Evolutionary conservation across 2,888 invertebrate genomes (phyloP).

Genomic region (Scaeva pyrastri): DNA sequence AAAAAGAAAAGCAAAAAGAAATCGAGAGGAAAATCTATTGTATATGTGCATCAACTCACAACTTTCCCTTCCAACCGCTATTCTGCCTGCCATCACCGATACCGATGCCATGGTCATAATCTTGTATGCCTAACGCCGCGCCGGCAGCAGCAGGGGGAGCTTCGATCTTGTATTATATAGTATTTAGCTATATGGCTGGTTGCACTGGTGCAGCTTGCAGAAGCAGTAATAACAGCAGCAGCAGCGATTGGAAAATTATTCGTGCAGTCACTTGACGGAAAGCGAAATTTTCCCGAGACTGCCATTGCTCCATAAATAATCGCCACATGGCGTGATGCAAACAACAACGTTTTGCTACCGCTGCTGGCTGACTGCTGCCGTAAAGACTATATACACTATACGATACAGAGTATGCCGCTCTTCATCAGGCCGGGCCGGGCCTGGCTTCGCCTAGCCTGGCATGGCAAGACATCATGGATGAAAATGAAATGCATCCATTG

Average conservation of each 20-base stretch:
- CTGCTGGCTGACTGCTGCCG: constrained; percentile 16
- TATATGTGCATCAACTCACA: constrained; percentile 40
- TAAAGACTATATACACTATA: neutral
- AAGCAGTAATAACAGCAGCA: neutral
- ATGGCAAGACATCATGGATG: constrained; percentile 50
- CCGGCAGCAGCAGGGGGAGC: constrained; percentile 61
- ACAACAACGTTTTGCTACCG: constrained; percentile 42
- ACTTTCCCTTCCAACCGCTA: constrained; percentile 65
- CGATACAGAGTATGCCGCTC: constrained; percentile 36
- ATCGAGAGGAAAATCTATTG: constrained; percentile 73
- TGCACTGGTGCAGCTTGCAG: constrained; percentile 42
- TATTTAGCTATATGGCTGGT: constrained; percentile 50
- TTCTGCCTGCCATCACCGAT: neutral
- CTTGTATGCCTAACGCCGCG: neutral
- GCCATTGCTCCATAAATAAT: constrained; percentile 73
- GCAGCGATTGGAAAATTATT: constrained; percentile 65
- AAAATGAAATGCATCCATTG: constrained; percentile 68
- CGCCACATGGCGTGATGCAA: constrained; percentile 72
- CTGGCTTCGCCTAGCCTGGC: too few relatives aligned
- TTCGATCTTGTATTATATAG: constrained; percentile 17
- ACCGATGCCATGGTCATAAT: constrained; percentile 15
- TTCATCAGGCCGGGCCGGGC: constrained; percentile 41
- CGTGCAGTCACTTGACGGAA: constrained; percentile 73
- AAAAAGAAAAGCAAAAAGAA: constrained; percentile 53
- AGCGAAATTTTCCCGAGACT: constrained; percentile 73